Base-by-base conservation (phyloP, 2,113 vertebrate species). In the Genyomyrus donnyi region DNA sequence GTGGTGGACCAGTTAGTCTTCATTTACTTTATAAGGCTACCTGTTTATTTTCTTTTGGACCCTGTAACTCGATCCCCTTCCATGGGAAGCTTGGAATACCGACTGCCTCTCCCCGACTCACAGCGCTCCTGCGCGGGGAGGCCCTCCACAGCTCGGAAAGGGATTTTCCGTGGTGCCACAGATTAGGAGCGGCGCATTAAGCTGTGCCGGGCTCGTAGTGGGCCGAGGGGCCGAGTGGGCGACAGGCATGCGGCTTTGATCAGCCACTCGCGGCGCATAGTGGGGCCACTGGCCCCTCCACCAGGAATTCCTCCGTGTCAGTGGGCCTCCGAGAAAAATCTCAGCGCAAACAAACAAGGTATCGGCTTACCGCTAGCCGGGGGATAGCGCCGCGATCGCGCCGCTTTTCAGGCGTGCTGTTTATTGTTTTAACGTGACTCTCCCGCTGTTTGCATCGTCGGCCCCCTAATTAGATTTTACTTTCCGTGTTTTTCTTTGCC, bases 311-410 rank as follows among this genome's bases (percentile, higher is more conserved):
- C 90, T 93, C 93, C 92, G 94, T 95, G 94, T 93, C 93, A 94
- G 93, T 93, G 94, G 95, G 93, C 95, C 95, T 92, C 93, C 95
- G 94, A 95, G 95, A 96, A 96, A 96, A 94, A 94, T 94, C 93
- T 94, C 93, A 93, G 93, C 89, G 92, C 96, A 96, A 96, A 96
- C 94, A 96, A 96, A 96, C 95, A 96, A 90, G 90, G 94, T 95
- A 95, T 96, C 95, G 89, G 93, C 95, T 96, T 96, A 96, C 95
- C 93, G 93, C 90, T 91, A 93, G 93, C 92, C 92, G 88, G 91
- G 90, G 89, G 92, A 93, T 91, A 90, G 90, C 88, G 90, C 89
- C 87, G 58, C 90, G 80, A 91, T 92, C 88, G 91, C 89, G 88
- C 92, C 86, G 89, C 89, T 42, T 91, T 89, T 88, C 90, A 90